Evolutionary conservation across 2,888 invertebrate species (phyloP), one percentile per base, ranked within the genome.

Genomic region (Andrena flavipes): DNA sequence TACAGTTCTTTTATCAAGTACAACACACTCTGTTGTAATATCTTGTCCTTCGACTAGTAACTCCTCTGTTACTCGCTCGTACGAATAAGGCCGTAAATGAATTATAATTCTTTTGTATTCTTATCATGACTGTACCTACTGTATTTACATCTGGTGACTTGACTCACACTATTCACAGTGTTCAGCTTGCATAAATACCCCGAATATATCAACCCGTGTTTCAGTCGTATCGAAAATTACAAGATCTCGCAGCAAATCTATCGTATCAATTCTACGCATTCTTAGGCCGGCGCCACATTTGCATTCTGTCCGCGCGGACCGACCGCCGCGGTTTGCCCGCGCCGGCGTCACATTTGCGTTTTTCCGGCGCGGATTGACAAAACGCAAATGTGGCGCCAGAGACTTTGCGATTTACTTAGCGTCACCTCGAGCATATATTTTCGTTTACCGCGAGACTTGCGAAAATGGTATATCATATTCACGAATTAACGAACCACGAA

Each of bases 1-100:
- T 78, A 78, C 42, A 78, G 63, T 72, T 80, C 20, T 62, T 62
- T 51, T 48, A 35, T 80, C 23, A 13, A 26, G 59, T 29, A 62
- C 29, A 63, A 72, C 54, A 49, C 10, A 49, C 4, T 23, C 10
- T 33, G 23, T 76, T 59, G 56, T 62, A 30, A 63, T 51, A n/a
- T 51, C 62, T 70, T 29, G 51, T 59, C 49, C 23, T 42, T 23
- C n/a, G 20, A 54, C 7, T 51, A 30, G 42, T 54, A 72, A 72
- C n/a, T 8, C 42, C 20, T 62, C n/a, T 51, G 33, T 51, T 63
- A n/a, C 2, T 69, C 6, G 30, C 2, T 74, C n/a, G n/a, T 75
- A 60, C 23, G 67, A 67, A n/a, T 20, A 48, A 76, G 10, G 26
- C 30, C 10, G 48, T 20, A 62, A 63, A 78, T 42, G 51, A 60